Conservation (phyloP, 2,797 vertebrate genomes). For the Moxostoma hubbsi region DNA sequence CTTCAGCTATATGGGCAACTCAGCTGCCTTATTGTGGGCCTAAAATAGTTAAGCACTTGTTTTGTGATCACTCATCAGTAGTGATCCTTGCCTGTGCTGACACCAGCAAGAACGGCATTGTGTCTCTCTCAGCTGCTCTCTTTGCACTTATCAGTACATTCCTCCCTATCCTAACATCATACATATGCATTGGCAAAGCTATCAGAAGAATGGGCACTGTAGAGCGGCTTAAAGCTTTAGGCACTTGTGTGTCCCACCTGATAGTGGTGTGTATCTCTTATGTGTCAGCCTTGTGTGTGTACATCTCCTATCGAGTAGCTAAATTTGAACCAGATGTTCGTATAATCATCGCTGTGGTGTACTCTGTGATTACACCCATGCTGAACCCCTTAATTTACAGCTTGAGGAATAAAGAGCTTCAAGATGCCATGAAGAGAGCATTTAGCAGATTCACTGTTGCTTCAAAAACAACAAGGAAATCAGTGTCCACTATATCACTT, state of each 20-base stretch:
- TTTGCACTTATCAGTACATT: conserved; percentile 66
- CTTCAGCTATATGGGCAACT: conserved; percentile 6
- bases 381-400: conserved; percentile 73
- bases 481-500: neutral
- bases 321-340: conserved; percentile 65
- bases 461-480: neutral
- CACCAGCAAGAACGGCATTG: conserved; percentile 68
- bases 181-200: conserved; percentile 64
- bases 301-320: conserved; percentile 67
- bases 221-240: conserved; percentile 68
- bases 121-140: conserved; percentile 72
- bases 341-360: conserved; percentile 48
- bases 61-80: conserved; percentile 78
- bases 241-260: conserved; percentile 70
- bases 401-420: conserved; percentile 69
- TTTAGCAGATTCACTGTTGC: conserved; percentile 43
- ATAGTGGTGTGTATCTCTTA: conserved; percentile 67
- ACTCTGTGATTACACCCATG: conserved; percentile 50
- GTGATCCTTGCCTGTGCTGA: conserved; percentile 71
- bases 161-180: conserved; percentile 71
- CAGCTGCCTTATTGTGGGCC: conserved; percentile 51
- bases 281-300: conserved; percentile 61
- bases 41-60: conserved; percentile 70
- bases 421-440: conserved; percentile 54
- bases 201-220: conserved; percentile 63